phyloP scores from a whole-genome alignment of 30 jellyfish, hydroid and myxozoan species.

The Aurelia aurita complex sp. Pacific region DNA sequence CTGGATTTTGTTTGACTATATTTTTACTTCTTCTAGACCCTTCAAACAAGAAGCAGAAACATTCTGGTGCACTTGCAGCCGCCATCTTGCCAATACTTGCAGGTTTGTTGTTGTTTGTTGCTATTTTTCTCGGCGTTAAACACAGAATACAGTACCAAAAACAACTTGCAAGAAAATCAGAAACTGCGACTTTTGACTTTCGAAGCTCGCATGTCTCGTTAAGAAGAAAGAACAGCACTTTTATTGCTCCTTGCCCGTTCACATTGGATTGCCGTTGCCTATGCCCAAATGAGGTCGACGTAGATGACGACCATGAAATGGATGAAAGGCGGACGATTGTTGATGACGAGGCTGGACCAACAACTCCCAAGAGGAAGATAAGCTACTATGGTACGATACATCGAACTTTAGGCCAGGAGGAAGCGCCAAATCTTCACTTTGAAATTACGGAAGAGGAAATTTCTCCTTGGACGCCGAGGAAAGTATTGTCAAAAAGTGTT shows the following conservation, averaged over 20 bases:
- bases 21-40: background rate
- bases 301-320: conserved; percentile 56
- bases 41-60: background rate
- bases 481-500: conserved; percentile 49
- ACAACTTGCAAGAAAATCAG: conserved; percentile 45
- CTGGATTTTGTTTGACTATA: too few species aligned
- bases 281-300: conserved; percentile 26
- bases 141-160: conserved; percentile 32
- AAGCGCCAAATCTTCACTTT: background rate
- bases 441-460: conserved; percentile 39
- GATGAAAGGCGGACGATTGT: conserved; percentile 46
- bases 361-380: conserved; percentile 60
- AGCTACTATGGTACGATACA: conserved; percentile 76
- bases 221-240: background rate
- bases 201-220: conserved; percentile 52
- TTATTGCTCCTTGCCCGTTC: conserved; percentile 7
- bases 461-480: conserved; percentile 34
- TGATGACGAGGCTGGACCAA: conserved; percentile 37
- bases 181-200: conserved; percentile 72
- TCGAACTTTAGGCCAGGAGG: conserved; percentile 50
- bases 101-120: conserved; percentile 19
- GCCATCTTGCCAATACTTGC: conserved; percentile 44
- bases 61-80: conserved; percentile 30
- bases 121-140: conserved; percentile 28
- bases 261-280: conserved; percentile 17